A percentile compares a stretch with the other conserved stretches of the same genome.
Evolutionary conservation across 1,140 invertebrate species (phyloP).

Genomic region (Trypoxylus dichotomus): DNA sequence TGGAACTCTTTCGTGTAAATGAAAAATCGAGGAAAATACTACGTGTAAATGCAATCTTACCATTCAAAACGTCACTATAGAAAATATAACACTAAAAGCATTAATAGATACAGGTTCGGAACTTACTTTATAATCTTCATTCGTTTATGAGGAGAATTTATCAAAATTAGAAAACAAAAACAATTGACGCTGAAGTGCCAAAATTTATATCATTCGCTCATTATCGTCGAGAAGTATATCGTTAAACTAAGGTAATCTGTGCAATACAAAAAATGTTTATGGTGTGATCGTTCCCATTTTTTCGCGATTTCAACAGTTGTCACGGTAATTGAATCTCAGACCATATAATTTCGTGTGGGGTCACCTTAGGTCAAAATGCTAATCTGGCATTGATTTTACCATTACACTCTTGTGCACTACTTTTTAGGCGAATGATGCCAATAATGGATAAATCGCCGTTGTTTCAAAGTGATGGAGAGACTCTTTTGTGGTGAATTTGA

Average conservation of each 20-base stretch:
- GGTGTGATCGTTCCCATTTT: background rate
- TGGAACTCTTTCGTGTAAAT: too few relatives aligned
- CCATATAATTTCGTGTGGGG: background rate
- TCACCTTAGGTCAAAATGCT: conserved; percentile 1
- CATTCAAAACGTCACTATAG: too few relatives aligned
- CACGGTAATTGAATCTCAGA: background rate
- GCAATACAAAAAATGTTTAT: background rate
- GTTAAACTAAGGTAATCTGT: background rate
- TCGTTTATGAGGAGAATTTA: too few relatives aligned
- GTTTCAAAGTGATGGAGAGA: conserved; percentile 49
- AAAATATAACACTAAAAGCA: too few relatives aligned
- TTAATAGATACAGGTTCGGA: too few relatives aligned
- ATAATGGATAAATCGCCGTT: conserved; percentile 8
- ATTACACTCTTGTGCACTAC: background rate
- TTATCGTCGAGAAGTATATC: background rate
- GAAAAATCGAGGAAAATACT: too few relatives aligned
- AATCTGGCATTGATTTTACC: background rate
- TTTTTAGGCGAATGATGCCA: background rate
- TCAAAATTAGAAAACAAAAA: conserved; percentile 31
- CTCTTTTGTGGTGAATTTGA: conserved; percentile 66
- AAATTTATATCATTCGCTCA: background rate
- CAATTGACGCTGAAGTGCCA: conserved; percentile 25
- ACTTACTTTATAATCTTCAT: too few relatives aligned
- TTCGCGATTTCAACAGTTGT: background rate
- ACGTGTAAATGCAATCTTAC: too few relatives aligned